Base-by-base conservation (phyloP, 2,888 invertebrate species). In the Monochamus alternatus region DNA sequence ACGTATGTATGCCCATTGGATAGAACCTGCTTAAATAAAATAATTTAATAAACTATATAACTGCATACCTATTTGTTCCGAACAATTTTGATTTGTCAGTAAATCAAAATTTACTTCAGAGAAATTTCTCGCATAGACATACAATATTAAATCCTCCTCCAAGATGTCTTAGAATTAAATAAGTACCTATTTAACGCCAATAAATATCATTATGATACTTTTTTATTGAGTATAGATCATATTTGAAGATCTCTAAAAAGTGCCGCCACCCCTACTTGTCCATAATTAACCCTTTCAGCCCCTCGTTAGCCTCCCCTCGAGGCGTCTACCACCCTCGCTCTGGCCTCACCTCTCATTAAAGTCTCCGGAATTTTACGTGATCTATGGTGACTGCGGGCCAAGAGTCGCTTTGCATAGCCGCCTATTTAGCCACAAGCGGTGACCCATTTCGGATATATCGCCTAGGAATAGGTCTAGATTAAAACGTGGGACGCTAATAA, bases 271-370 rank as follows among this genome's bases (percentile, higher is more conserved):
- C 81, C 76, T 77, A 73, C 78, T 75, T 51, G 51, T 75, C 78
- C 80, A 80, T 83, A 84, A 86, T 85, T 84, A 84, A 83, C 83
- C 83, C 82, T 86, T 87, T 87, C 86, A 81, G 84, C 86, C 85
- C 86, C 87, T 87, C 87, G 87, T 87, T 87, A 85, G 83, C 81
- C 72, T 58, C 58, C 83, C n/a, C 86, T 84, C 73, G 44, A 78
- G 86, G 87, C 85, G 84, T 75, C 77, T 84, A 81, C 86, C 86
- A 86, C 86, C 86, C 86, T 85, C 85, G 75, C 83, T 77, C 81
- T 82, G 75, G 81, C 78, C 80, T 84, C 86, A 82, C 79, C 84
- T 83, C 83, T 84, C 85, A 86, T 87, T 86, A 87, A 84, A 85
- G 72, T 81, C 80, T 80, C 83, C 82, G 81, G 78, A 77, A 59